These are phyloP conservation scores for Telenomus remus DNA, from an alignment of 1,140 invertebrate species.

Conservation along the genomic window DNA sequence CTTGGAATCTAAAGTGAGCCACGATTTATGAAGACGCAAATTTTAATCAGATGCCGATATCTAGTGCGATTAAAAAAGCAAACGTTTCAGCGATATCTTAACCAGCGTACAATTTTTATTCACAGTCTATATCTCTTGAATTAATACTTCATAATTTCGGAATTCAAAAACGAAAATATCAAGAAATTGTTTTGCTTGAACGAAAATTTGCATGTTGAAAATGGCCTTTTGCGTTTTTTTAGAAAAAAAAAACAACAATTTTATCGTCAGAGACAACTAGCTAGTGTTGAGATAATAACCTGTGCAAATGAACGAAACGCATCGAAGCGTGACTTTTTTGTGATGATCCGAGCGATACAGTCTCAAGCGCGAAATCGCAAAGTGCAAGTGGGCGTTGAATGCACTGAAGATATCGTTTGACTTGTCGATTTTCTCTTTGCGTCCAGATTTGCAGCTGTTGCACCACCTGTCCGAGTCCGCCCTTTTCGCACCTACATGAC, in stretches of 20 bases:
- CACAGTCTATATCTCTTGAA: too few relatives aligned
- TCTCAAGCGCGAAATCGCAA: slow-evolving; percentile 29
- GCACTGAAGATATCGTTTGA: slow-evolving; percentile 59
- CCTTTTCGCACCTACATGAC: slow-evolving; percentile 67
- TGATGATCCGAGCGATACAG: slow-evolving; percentile 33
- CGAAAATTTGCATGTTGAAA: slow-evolving; percentile 2
- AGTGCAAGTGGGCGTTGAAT: slow-evolving; percentile 61
- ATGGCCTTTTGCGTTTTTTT: slow-evolving; percentile 7
- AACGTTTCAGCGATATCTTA: slow-evolving; percentile 20
- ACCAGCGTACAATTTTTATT: background rate
- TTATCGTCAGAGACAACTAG: slow-evolving; percentile 11
- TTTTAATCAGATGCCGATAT: slow-evolving; percentile 22
- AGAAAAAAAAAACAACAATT: slow-evolving; percentile 4
- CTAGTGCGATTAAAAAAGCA: slow-evolving; percentile 16
- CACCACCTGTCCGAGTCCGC: slow-evolving; percentile 67
- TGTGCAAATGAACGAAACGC: slow-evolving; percentile 26
- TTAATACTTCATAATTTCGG: too few relatives aligned
- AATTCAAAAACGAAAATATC: too few relatives aligned
- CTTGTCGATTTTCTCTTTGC: slow-evolving; percentile 59
- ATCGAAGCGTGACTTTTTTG: slow-evolving; percentile 29
- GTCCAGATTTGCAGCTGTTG: slow-evolving; percentile 65
- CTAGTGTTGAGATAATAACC: slow-evolving; percentile 21
- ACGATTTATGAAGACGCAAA: slow-evolving; percentile 23
- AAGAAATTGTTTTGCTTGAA: too few relatives aligned
- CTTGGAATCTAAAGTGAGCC: slow-evolving; percentile 14